Percentiles rank a stretch among this genome's conserved stretches.
Conservation (phyloP, 2,797 vertebrate species). For the Triplophysa bombifrons region DNA sequence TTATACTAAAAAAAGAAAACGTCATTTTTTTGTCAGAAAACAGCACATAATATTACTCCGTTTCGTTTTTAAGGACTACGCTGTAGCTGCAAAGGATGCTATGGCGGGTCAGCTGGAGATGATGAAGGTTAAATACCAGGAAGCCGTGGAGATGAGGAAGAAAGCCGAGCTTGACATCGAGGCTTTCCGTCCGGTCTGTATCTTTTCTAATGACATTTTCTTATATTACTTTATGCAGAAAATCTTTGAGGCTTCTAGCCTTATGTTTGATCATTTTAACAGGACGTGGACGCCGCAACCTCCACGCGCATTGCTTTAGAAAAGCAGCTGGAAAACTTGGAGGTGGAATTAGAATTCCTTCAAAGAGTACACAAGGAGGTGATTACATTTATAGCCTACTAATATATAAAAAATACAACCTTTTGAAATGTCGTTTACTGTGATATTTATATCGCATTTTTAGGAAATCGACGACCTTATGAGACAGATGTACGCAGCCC, state of each 20-base stretch:
- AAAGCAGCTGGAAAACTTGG: constrained; percentile 76
- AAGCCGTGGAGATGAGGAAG: constrained; percentile 75
- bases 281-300: constrained; percentile 76
- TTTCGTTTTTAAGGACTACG: constrained; percentile 74
- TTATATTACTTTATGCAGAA: constrained; percentile 11
- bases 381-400: not conserved
- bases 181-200: constrained; percentile 76
- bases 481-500: constrained; percentile 76
- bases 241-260: not conserved
- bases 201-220: not conserved
- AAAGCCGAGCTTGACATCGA: constrained; percentile 79
- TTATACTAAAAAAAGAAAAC: too few relatives aligned
- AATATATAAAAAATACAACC: not conserved
- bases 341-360: constrained; percentile 76
- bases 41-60: not conserved
- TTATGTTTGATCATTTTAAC: constrained; percentile 7
- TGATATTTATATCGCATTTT: constrained; percentile 17
- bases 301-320: constrained; percentile 70
- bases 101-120: constrained; percentile 72
- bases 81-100: constrained; percentile 72
- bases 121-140: constrained; percentile 77
- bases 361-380: constrained; percentile 70
- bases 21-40: too few relatives aligned
- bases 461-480: constrained; percentile 81
- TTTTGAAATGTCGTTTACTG: not conserved